Base-by-base conservation (phyloP, 2,888 invertebrate species). In the Polydesmus complanatus region DNA sequence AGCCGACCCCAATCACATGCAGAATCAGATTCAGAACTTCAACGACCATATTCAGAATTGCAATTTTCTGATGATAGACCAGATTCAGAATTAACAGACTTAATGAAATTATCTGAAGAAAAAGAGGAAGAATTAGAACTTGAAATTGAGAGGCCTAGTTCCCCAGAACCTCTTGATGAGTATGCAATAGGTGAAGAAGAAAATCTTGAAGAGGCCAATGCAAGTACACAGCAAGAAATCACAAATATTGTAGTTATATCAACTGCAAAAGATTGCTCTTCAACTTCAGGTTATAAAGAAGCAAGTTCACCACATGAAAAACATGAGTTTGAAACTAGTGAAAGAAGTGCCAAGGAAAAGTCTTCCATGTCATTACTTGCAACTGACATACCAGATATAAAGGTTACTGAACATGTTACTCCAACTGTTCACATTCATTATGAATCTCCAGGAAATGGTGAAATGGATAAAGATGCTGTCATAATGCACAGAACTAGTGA, bases 331-430 rank as follows among this genome's bases (percentile, higher is more conserved):
- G 78, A 78, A 72, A 73, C 75, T 22, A 69, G 74, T 62, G 76
- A 78, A 67, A 68, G 70, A 55, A 71, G 54, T 1, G n/a, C 52
- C 2, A 51, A 60, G 48, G 63, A 62, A 19, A 60, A 62, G 49
- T 21, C 27, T 8, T 21, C 26, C 18, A 8, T 25, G 1, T n/a
- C 19, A 2, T 21, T 22, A 18, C 37, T 37, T n/a, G 48, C 71
- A 60, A 70, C 71, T 58, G 73, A 73, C 60, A 78, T 81, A 62
- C 82, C 82, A n/a, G 80, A 80, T 67, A 81, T 82, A 61, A 81
- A 78, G 67, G 77, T 81, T 21, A 81, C 81, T 3, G 81, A 81
- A 77, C 80, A 80, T 67, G 75, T 80, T 73, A 73, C 77, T 27
- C 78, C 78, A 37, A 68, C 76, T 61, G 71, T 74, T 25, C 75